Conservation (phyloP, 2,888 invertebrate genomes). For the Hypena proboscidalis region DNA sequence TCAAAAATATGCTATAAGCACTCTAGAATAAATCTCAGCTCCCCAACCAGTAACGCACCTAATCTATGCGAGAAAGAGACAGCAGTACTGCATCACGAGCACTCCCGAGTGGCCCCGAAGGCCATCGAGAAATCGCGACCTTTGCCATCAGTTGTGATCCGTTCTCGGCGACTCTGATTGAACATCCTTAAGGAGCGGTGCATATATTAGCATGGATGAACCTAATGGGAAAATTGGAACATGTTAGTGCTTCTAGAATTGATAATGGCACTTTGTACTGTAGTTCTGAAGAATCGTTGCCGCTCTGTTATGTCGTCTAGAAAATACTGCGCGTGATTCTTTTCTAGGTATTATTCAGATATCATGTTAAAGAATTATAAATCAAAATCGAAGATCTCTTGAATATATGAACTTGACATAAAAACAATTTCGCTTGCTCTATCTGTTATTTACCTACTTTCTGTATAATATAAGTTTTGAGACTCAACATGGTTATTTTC, state of each 20-base stretch:
- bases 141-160: constrained; percentile 44
- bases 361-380: no score
- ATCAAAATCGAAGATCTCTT: no score
- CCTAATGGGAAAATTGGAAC: constrained; percentile 19
- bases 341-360: no score
- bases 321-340: no score
- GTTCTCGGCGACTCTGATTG: no score
- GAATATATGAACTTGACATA: no score
- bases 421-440: no score
- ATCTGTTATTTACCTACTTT: no score
- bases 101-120: constrained; percentile 33
- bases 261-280: not conserved
- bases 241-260: constrained; percentile 6
- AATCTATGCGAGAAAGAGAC: constrained; percentile 29
- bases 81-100: constrained; percentile 34
- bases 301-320: no score
- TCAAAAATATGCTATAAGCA: no score
- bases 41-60: constrained; percentile 16
- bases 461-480: no score
- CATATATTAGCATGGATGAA: constrained; percentile 24
- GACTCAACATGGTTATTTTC: no score
- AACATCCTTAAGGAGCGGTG: constrained; percentile 24
- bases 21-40: not conserved
- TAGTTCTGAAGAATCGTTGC: not conserved
- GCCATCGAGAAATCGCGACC: constrained; percentile 50